Evolutionary conservation across 2,113 vertebrate species (phyloP).

Genomic region (Melanerpes aurifrons): DNA sequence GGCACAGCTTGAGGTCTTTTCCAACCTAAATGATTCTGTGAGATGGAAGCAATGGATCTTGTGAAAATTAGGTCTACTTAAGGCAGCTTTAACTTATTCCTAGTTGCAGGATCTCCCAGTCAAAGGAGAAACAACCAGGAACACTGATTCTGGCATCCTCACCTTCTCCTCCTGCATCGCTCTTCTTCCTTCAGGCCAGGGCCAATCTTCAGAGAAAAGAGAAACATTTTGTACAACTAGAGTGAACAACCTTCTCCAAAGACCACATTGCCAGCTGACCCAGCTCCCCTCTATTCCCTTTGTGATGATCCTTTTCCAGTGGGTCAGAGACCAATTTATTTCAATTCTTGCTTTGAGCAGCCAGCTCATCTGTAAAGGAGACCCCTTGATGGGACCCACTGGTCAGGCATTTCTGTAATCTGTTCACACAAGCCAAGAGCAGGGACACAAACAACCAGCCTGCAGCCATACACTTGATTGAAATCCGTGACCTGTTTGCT

Average conservation of each 20-base stretch:
- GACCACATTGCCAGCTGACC: not conserved
- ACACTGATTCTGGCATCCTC: not conserved
- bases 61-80: not conserved
- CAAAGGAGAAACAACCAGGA: not conserved
- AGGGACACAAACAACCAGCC: not conserved
- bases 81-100: not conserved
- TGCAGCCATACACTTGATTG: accelerated
- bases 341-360: not conserved
- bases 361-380: not conserved
- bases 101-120: not conserved
- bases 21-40: too few relatives aligned
- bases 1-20: too few relatives aligned
- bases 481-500: not conserved
- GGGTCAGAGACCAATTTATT: not conserved
- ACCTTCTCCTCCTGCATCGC: not conserved
- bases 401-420: not conserved
- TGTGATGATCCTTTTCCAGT: not conserved
- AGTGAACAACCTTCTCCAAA: not conserved
- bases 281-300: not conserved
- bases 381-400: not conserved
- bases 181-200: not conserved
- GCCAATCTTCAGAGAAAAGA: not conserved
- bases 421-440: not conserved
- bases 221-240: not conserved
- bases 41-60: not conserved